Conservation (phyloP, 2,797 vertebrate genomes). For the Anniella stebbinsi region DNA sequence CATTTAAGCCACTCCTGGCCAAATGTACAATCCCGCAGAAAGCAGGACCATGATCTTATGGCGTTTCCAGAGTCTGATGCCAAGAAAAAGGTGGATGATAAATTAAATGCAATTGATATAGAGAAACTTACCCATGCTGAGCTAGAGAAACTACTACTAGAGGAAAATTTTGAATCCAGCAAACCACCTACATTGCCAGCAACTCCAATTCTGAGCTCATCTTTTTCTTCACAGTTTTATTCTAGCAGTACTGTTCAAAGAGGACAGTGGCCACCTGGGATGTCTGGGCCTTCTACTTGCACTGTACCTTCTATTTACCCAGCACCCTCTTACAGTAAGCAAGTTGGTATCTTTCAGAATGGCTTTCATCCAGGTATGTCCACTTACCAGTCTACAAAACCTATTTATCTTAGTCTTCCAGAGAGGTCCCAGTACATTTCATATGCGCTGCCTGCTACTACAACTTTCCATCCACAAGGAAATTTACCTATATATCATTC, state of each 20-base stretch:
- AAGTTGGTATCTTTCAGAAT: constrained; percentile 88
- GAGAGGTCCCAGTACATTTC: constrained; percentile 85
- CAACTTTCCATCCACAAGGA: constrained; percentile 83
- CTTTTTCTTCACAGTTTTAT: constrained; percentile 86
- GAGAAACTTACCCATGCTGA: constrained; percentile 93
- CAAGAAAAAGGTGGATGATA: constrained; percentile 83
- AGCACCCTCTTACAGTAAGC: constrained; percentile 87
- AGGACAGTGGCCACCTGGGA: constrained; percentile 85
- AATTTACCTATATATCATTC: constrained; percentile 78
- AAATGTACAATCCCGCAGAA: constrained; percentile 73
- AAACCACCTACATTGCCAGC: constrained; percentile 82
- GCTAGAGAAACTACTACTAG: constrained; percentile 93
- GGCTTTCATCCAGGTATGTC: constrained; percentile 86
- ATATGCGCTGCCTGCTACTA: constrained; percentile 84
- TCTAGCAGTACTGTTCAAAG: constrained; percentile 81
- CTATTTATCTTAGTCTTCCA: constrained; percentile 83
- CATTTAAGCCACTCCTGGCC: constrained; percentile 72
- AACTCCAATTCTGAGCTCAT: constrained; percentile 85
- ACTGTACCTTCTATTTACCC: constrained; percentile 85
- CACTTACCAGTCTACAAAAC: constrained; percentile 78
- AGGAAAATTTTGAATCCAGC: constrained; percentile 89
- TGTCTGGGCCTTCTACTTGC: constrained; percentile 82
- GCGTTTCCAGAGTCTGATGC: constrained; percentile 92
- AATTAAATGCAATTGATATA: constrained; percentile 87
- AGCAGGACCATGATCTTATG: constrained; percentile 93